Base-by-base conservation (phyloP, 2,888 invertebrate species). In the Odontomyia ornata region DNA sequence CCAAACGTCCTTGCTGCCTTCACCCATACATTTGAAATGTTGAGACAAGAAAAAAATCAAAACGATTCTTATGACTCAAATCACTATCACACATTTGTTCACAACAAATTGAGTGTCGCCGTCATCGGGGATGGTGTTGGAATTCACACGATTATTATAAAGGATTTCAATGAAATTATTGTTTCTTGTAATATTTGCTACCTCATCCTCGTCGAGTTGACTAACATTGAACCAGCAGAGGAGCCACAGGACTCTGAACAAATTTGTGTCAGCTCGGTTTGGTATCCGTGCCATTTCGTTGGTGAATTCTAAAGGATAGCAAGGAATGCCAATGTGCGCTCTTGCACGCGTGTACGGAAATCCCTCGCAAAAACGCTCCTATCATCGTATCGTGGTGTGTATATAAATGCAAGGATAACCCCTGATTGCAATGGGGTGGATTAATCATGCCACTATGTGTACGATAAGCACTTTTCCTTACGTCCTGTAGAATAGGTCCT, bases 31-130 rank as follows among this genome's bases (percentile, higher is more conserved):
- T 52, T 52, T 52, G 4, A 52, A 15, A 52, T 15, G 4, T 60
- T 5, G 13, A 23, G 25, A 64, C 21, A 25, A 60, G 2, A 64
- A 69, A n/a, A 43, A 28, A 25, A 25, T 25, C 15, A 30, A 21
- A 46, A 25, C 11, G 25, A 69, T 47, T 69, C 69, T 46, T 25
- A n/a, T 27, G 30, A 25, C 23, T 47, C 47, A 78, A 78, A 76
- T 76, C 52, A 69, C 71, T 64, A 69, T 60, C 72, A 72, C 25
- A 72, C 67, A 78, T 76, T 76, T 76, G 76, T 73, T 78, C 76
- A 76, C 47, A 64, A 57, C 60, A 73, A 76, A 62, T 60, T 73
- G 60, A 43, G 57, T 25, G 73, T 57, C 46, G 21, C 7, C 11
- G 23, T 23, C 43, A 46, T 18, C 25, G 60, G 36, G 30, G 15